phyloP scores from a whole-genome alignment of 2,888 invertebrate species.

The Gryllus longicercus region DNA sequence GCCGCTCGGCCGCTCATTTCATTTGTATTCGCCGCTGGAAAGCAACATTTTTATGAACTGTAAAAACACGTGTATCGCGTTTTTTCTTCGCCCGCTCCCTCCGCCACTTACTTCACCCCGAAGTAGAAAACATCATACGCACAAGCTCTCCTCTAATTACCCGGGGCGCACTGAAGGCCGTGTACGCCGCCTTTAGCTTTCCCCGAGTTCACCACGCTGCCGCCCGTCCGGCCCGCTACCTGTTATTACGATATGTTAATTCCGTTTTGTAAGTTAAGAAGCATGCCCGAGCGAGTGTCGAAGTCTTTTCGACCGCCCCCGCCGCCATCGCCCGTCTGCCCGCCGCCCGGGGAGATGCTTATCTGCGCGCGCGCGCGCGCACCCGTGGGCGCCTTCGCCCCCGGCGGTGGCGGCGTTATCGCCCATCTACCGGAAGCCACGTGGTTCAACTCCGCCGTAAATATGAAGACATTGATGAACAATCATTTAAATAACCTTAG shows the following conservation, averaged over 20 bases:
- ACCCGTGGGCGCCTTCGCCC: background rate
- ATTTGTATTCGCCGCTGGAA: background rate
- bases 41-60: conserved; percentile 1
- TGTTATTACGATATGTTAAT: conserved; percentile 17
- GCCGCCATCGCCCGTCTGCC: background rate
- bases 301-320: background rate
- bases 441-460: background rate
- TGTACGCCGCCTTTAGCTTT: background rate
- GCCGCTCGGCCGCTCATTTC: background rate
- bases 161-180: background rate
- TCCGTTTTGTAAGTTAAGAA: conserved; percentile 9
- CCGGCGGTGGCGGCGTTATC: background rate
- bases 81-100: background rate
- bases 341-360: background rate
- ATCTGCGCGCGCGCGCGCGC: background rate
- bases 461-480: conserved; percentile 17
- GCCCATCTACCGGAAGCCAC: background rate
- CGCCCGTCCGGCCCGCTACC: background rate
- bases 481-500: conserved; percentile 17
- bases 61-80: conserved; percentile 17
- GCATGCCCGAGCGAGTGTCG: conserved; percentile 9
- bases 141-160: background rate
- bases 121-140: background rate
- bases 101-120: background rate
- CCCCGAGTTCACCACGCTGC: background rate